Base-by-base conservation (phyloP, 2,113 vertebrate genomes). In the Chaetura pelagica region DNA sequence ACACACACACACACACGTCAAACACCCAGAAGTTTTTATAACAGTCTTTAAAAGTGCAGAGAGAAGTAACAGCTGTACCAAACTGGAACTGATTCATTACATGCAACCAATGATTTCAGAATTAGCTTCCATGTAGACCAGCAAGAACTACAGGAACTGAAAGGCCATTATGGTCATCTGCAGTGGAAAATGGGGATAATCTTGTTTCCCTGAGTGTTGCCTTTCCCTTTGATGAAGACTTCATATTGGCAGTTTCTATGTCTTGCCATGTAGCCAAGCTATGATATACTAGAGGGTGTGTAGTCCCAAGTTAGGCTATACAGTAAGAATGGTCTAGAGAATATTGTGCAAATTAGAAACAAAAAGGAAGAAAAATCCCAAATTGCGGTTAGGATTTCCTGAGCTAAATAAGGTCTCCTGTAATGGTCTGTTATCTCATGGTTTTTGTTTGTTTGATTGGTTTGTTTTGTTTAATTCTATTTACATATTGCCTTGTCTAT, bases 401-500 rank as follows among this genome's bases (percentile, higher is more conserved):
- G 61, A 16, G 10, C 32, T 86, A 55, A 80, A 48, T 59, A 40
- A 80, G 11, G 4, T 92, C 15, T 67, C 10, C 32, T 86, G 11
- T 81, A 77, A 49, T 32, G 30, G 8, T 68, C n/a, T 72, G 24
- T 34, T 87, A 29, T 12, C 54, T 52, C 40, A 19, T 46, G 23
- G 11, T 12, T 75, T 73, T 81, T 74, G 12, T 59, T 61, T 51
- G 30, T 5, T n/a, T 62, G 9, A 12, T n/a, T 62, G 23, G 4
- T 84, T 89, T n/a, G 26, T 29, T 66, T 83, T 16, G 54, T 63
- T 71, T 82, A 67, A 66, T 64, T 75, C 30, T 81, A 44, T 76
- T 94, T 58, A 22, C 96, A 12, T 69, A 16, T 84, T 94, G 6
- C 21, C 40, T 88, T 89, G 55, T 82, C 98, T 98, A 91, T 98